Base-by-base conservation (phyloP, 2,113 vertebrate genomes). In the Himantopus leucocephalus region DNA sequence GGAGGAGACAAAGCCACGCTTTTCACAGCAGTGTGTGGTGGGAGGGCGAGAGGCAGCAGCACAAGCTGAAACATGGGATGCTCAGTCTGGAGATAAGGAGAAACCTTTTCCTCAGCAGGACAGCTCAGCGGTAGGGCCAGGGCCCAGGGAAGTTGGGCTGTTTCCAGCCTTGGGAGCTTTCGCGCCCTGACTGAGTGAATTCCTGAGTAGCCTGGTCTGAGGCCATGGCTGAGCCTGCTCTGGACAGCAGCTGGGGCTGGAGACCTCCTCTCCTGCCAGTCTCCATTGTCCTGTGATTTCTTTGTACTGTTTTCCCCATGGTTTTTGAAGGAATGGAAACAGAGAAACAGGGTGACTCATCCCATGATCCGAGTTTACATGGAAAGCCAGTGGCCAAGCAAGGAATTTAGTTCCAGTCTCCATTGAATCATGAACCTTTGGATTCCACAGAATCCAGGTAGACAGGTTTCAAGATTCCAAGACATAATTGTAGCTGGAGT, bases 1-100 rank as follows among this genome's bases (percentile, higher is more conserved):
- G 12, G 8, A 67, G 23, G 15, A 88, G 14, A 37, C 1, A 0
- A 4, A 55, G 3, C 1, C 0, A 4, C 4, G 2, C 5, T 67
- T 8, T 66, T 55, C 21, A 23, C 4, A 32, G 13, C 1, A 0
- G 1, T 53, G 12, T 1, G 2, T 72, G 24, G 24, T 2, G 2
- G 4, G 8, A 72, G 5, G 5, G 22, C 0, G 1, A 72, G 20
- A 64, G 5, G 22, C 5, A 79, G 10, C 20, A 77, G 9, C 22
- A 45, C 8, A 22, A 72, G 23, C 2, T 81, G 63, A 92, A 77
- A 20, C 2, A 26, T 1, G 1, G 4, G 10, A 17, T 11, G 5
- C 4, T 64, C 6, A 20, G 20, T 4, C 12, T 43, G 26, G 10
- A 63, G 21, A 63, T 14, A 47, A 41, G 13, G n/a, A 39, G 41